A percentile compares a stretch with the other conserved stretches of the same genome.
phyloP scores from a whole-genome alignment of 2,888 invertebrate species.

The Bruchidius siliquastri region DNA sequence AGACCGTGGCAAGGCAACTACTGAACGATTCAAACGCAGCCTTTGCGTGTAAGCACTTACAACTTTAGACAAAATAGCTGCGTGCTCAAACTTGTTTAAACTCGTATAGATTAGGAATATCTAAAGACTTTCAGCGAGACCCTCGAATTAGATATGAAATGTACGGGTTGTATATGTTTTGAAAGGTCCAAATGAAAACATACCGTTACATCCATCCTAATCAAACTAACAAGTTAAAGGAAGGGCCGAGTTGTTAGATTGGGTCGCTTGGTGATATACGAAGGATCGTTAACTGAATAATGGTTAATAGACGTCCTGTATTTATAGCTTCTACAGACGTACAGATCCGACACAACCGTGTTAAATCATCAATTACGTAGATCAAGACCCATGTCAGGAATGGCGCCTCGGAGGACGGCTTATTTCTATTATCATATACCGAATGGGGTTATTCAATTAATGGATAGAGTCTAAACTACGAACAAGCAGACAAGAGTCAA shows the following conservation, averaged over 20 bases:
- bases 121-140: no score
- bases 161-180: no score
- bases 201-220: not conserved
- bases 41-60: no score
- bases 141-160: no score
- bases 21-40: no score
- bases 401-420: not conserved
- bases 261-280: not conserved
- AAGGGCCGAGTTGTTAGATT: not conserved
- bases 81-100: no score
- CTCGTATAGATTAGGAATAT: no score
- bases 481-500: no score
- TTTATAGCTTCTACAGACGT: not conserved
- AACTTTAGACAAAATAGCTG: no score
- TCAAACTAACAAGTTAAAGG: not conserved
- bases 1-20: no score
- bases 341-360: not conserved
- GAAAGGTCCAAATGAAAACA: not conserved
- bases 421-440: not conserved
- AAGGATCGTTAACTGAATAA: not conserved
- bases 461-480: not conserved
- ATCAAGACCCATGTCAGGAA: not conserved
- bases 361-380: not conserved
- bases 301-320: not conserved
- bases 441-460: not conserved